Conservation (phyloP, 1,140 invertebrate species). For the Drosophila tropicalis region DNA sequence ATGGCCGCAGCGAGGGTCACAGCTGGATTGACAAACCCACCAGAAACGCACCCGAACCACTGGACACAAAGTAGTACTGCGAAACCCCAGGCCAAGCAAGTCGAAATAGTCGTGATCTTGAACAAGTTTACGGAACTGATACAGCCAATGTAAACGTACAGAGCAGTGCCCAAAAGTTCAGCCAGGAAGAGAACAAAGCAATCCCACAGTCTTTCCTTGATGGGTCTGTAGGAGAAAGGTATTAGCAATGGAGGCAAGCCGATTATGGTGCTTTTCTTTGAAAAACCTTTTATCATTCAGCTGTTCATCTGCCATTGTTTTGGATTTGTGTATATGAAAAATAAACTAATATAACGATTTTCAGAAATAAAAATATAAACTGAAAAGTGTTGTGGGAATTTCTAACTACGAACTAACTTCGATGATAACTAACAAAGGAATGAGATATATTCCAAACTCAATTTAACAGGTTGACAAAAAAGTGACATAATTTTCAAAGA, state of each 20-base stretch:
- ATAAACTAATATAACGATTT: neutral
- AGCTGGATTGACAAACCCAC: constrained; percentile 95
- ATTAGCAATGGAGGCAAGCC: neutral
- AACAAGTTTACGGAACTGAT: constrained; percentile 84
- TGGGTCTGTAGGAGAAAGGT: neutral
- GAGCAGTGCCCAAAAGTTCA: constrained; percentile 89
- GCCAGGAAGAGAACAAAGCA: constrained; percentile 76
- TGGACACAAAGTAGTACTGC: constrained; percentile 84
- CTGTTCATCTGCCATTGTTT: neutral
- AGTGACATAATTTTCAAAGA: too few species aligned
- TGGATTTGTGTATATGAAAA: neutral
- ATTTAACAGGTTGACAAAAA: too few species aligned
- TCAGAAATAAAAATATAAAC: neutral
- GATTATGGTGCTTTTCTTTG: neutral
- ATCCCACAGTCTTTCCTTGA: neutral
- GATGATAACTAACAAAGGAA: neutral
- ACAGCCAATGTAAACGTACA: constrained; percentile 91
- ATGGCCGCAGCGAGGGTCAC: constrained; percentile 89
- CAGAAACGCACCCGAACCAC: constrained; percentile 92
- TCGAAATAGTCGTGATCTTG: constrained; percentile 56
- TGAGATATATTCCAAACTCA: too few species aligned
- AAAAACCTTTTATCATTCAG: neutral
- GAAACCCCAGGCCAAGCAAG: constrained; percentile 72
- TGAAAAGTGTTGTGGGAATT: neutral
- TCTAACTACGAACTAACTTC: neutral